Evolutionary conservation across 2,888 invertebrate species (phyloP).

Genomic region (Drosophila affinis): DNA sequence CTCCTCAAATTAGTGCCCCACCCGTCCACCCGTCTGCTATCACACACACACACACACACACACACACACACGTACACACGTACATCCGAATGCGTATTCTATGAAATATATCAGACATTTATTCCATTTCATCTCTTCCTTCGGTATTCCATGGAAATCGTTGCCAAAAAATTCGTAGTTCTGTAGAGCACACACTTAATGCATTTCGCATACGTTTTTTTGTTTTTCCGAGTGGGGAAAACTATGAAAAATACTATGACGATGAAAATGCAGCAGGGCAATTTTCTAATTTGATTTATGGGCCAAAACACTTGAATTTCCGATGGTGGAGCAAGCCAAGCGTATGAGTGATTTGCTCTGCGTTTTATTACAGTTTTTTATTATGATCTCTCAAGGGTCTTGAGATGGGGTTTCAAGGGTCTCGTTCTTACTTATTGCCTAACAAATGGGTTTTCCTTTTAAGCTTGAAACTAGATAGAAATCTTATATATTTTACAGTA

Average conservation of each 20-base stretch:
- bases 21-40: background rate
- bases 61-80: background rate
- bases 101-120: background rate
- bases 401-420: too few relatives aligned
- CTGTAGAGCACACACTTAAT: constrained; percentile 13
- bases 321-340: constrained; percentile 42
- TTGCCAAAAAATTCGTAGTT: constrained; percentile 47
- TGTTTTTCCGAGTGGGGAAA: constrained; percentile 11
- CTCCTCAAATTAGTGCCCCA: background rate
- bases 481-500: constrained; percentile 10
- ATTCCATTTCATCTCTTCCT: background rate
- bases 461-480: background rate
- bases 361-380: constrained; percentile 15
- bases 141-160: constrained; percentile 28
- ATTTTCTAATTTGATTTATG: constrained; percentile 36
- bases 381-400: background rate
- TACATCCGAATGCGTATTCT: background rate
- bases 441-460: background rate
- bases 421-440: background rate
- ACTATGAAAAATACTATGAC: constrained; percentile 8
- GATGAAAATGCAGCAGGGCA: constrained; percentile 12
- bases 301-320: background rate
- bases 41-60: background rate
- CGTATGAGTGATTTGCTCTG: constrained; percentile 52
- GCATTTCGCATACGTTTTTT: constrained; percentile 17